A percentile compares a stretch with the other conserved stretches of the same genome.
phyloP scores from a whole-genome alignment of 1,140 invertebrate genomes.

The Drosophila murphyi region DNA sequence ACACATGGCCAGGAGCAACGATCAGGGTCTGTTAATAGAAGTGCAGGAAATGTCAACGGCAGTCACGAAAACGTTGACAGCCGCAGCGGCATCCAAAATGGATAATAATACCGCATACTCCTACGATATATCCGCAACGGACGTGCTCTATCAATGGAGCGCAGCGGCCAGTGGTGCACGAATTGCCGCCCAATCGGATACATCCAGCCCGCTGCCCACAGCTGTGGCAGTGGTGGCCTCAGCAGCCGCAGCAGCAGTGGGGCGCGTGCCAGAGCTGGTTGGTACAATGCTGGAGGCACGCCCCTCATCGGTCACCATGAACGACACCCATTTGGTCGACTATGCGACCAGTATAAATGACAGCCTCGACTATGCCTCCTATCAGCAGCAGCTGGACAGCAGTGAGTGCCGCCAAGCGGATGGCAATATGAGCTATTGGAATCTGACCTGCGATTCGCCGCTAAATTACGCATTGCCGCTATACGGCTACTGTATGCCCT shows the following conservation, averaged over 20 bases:
- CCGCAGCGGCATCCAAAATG: slow-evolving; percentile 40
- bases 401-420: slow-evolving; percentile 46
- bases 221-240: neutral
- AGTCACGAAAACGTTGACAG: slow-evolving; percentile 36
- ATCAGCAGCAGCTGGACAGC: slow-evolving; percentile 55
- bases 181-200: slow-evolving; percentile 32
- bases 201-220: slow-evolving; percentile 1
- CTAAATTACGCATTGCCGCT: slow-evolving; percentile 73
- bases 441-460: slow-evolving; percentile 78
- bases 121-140: slow-evolving; percentile 40
- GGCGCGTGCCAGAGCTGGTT: slow-evolving; percentile 12
- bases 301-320: slow-evolving; percentile 16
- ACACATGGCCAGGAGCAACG: slow-evolving; percentile 13
- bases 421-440: slow-evolving; percentile 67
- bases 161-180: slow-evolving; percentile 43
- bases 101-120: slow-evolving; percentile 52
- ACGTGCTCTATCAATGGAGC: slow-evolving; percentile 65
- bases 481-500: slow-evolving; percentile 86
- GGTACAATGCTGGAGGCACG: slow-evolving; percentile 1
- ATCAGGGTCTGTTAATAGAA: slow-evolving; percentile 43
- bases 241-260: neutral
- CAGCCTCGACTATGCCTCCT: slow-evolving; percentile 56
- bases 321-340: slow-evolving; percentile 57
- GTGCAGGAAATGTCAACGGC: slow-evolving; percentile 49
- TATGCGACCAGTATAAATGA: slow-evolving; percentile 53